Evolutionary conservation across 1,140 invertebrate species (phyloP).

Genomic region (Sycobia sp.): DNA sequence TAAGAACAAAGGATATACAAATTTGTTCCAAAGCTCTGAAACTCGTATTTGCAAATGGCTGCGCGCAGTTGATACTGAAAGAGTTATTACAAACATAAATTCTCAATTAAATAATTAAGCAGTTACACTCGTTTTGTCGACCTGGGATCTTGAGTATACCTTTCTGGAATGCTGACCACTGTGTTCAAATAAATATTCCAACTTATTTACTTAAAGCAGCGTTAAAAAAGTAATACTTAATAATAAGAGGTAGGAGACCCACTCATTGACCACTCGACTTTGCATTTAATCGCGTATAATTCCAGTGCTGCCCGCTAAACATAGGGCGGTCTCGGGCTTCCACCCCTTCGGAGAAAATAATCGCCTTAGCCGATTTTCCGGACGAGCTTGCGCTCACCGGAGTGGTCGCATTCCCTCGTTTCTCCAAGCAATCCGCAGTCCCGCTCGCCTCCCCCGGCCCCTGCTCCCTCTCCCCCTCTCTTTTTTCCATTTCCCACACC

Average conservation of each 20-base stretch:
- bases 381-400: background rate
- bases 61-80: too few species aligned
- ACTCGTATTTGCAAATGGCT: too few species aligned
- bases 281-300: slow-evolving; percentile 29
- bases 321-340: too few species aligned
- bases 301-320: slow-evolving; percentile 13
- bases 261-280: slow-evolving; percentile 15
- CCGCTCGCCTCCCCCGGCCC: background rate
- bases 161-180: too few species aligned
- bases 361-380: slow-evolving; percentile 1
- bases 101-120: too few species aligned
- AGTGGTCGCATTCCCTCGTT: background rate
- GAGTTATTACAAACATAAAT: too few species aligned
- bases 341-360: slow-evolving; percentile 12
- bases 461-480: background rate
- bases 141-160: too few species aligned
- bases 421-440: background rate
- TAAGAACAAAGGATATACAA: too few species aligned
- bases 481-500: background rate
- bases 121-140: too few species aligned
- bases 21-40: too few species aligned
- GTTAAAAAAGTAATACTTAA: slow-evolving; percentile 19
- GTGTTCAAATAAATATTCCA: too few species aligned
- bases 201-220: background rate
- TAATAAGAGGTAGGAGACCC: slow-evolving; percentile 12